A percentile compares a stretch with the other conserved stretches of the same genome.
These are phyloP conservation scores for Trichacis sp. DNA, from an alignment of 2,888 invertebrate species.

Conservation along the genomic window DNA sequence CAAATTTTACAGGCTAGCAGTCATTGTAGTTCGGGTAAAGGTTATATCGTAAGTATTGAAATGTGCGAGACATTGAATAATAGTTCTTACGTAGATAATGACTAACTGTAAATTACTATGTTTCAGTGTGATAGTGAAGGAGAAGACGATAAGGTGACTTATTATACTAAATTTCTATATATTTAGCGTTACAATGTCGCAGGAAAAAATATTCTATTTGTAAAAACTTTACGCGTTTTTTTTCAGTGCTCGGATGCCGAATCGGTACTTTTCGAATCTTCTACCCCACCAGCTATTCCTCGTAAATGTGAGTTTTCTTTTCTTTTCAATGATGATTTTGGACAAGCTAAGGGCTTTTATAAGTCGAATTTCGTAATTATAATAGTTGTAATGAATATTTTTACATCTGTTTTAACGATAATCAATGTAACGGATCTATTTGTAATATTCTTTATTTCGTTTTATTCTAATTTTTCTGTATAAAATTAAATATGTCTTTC, in stretches of 20 bases:
- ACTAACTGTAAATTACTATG: slow-evolving; percentile 38
- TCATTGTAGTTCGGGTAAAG: slow-evolving; percentile 93
- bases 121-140: slow-evolving; percentile 94
- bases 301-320: slow-evolving; percentile 71
- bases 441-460: too few species aligned
- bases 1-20: slow-evolving; percentile 84
- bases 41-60: slow-evolving; percentile 89
- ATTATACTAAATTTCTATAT: too few species aligned
- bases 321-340: too few species aligned
- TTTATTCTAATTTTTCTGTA: too few species aligned
- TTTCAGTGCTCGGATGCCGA: slow-evolving; percentile 81
- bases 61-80: slow-evolving; percentile 45
- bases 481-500: too few species aligned
- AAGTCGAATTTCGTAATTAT: too few species aligned
- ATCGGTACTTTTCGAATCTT: slow-evolving; percentile 77
- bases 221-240: neutral
- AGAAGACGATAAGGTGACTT: slow-evolving; percentile 88
- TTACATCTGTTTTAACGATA: too few species aligned
- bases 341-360: too few species aligned
- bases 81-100: slow-evolving; percentile 27
- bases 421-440: too few species aligned
- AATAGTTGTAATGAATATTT: too few species aligned
- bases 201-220: too few species aligned
- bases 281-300: slow-evolving; percentile 75
- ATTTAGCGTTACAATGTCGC: too few species aligned